Base-by-base conservation (phyloP, 1,140 invertebrate species). In the Anagrus nilaparvatae region DNA sequence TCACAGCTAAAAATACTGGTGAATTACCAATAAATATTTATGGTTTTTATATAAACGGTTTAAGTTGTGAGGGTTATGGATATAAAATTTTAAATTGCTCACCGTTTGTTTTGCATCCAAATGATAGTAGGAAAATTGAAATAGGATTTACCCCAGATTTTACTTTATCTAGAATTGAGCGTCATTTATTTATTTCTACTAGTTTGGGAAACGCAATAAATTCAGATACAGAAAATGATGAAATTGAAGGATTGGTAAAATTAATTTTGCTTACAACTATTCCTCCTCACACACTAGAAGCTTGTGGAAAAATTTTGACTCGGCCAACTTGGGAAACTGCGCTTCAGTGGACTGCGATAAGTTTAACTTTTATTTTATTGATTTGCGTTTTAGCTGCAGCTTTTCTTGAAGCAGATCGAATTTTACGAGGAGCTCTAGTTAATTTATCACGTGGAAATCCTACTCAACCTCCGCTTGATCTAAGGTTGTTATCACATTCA, bases 121-220 rank as follows among this genome's bases (percentile, higher is more conserved):
- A 95, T 64, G 76, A 75, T 8, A 84, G 81, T n/a, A 76, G 75
- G 51, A 84, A 83, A 59, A 79, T 97, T 20, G 87, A 95, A 54
- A 86, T 97, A 50, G 82, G 85, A 40, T 96, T 93, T 62, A 87
- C 87, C 1, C 84, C 93, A 6, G 94, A 97, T 70, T 95, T 93
- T 58, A 91, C 92, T 4, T 70, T 93, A 43, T 78, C 87, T 0
- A 75, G 81, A 43, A 76, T 92, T 18, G 72, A 82, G 44, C 74
- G 87, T 12, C 63, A 72, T 28, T 69, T 79, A 20, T 64, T 68
- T 47, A 69, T 76, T 47, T 64, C 69, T 5, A 82, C 76, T 20
- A 80, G 76, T 54, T 58, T 81, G 6, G 58, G 59, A 8, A 47
- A 49, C 7, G 48, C 55, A 9, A 17, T 25, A 21, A 18, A 10